Conservation (phyloP, 2,797 vertebrate genomes). For the Silurus aristotelis region DNA sequence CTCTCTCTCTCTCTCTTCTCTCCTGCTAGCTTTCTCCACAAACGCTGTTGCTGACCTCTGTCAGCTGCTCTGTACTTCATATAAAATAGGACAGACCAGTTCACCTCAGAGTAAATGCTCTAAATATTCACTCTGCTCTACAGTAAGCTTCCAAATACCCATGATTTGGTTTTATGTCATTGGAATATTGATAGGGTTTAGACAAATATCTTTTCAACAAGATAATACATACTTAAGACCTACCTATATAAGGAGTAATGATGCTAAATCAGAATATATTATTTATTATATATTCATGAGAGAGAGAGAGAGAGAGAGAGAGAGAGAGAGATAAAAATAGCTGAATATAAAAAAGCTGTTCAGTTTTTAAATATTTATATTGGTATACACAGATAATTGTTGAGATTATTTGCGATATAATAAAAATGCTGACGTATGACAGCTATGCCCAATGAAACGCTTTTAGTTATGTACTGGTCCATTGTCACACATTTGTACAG, state of each 20-base stretch:
- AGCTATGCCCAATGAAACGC: background rate
- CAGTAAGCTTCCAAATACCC: background rate
- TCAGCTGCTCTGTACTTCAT: conserved; percentile 44
- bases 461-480: background rate
- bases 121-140: conserved; percentile 6
- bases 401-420: background rate
- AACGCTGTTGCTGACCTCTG: conserved; percentile 39
- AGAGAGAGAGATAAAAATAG: background rate
- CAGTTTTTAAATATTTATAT: background rate
- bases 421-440: background rate
- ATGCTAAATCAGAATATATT: background rate
- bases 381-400: background rate
- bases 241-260: background rate
- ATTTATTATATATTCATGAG: background rate
- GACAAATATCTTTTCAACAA: background rate
- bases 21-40: background rate
- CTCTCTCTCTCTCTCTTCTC: conserved; percentile 15
- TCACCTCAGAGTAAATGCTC: conserved; percentile 30
- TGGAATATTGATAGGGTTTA: background rate
- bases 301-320: too few relatives aligned
- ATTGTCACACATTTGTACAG: background rate
- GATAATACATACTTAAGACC: background rate
- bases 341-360: background rate
- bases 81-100: conserved; percentile 39
- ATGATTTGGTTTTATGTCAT: background rate